These are phyloP conservation scores for Bradysia coprophila DNA, from an alignment of 1,140 invertebrate species.

Conservation along the genomic window DNA sequence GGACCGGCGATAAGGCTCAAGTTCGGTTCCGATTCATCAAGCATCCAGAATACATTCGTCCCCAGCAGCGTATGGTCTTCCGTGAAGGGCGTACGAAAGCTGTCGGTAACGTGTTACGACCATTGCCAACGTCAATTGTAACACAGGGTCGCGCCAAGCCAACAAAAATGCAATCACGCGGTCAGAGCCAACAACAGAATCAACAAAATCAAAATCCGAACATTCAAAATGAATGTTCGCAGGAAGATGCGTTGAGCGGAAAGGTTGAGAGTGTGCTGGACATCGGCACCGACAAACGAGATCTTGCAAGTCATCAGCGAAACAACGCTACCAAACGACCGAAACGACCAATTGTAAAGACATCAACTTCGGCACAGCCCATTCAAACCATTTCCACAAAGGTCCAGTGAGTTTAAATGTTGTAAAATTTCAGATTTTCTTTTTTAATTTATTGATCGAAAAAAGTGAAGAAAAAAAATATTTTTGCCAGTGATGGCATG, in stretches of 20 bases:
- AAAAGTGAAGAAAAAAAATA: no score
- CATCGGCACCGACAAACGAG: conserved; percentile 2
- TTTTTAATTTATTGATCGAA: no score
- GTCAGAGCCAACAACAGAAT: conserved; percentile 15
- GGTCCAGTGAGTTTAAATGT: no score
- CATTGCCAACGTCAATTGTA: conserved; percentile 24
- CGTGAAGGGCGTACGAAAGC: conserved; percentile 97
- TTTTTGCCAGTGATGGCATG: no score
- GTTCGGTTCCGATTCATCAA: conserved; percentile 96
- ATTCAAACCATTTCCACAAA: no score
- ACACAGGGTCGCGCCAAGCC: conserved; percentile 27
- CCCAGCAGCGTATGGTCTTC: conserved; percentile 87
- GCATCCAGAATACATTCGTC: conserved; percentile 90
- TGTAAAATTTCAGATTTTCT: no score
- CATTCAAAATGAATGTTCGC: neutral
- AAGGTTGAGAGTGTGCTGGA: neutral
- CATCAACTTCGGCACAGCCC: conserved; percentile 29
- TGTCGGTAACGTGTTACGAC: conserved; percentile 66
- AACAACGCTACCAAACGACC: no score
- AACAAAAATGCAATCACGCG: conserved; percentile 19
- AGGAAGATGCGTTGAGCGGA: neutral
- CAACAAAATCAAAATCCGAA: conserved; percentile 17
- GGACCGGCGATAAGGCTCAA: conserved; percentile 94
- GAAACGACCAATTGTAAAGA: conserved; percentile 28
- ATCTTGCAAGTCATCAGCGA: neutral